Conservation (phyloP, 2,113 vertebrate genomes). For the Condylura cristata region DNA sequence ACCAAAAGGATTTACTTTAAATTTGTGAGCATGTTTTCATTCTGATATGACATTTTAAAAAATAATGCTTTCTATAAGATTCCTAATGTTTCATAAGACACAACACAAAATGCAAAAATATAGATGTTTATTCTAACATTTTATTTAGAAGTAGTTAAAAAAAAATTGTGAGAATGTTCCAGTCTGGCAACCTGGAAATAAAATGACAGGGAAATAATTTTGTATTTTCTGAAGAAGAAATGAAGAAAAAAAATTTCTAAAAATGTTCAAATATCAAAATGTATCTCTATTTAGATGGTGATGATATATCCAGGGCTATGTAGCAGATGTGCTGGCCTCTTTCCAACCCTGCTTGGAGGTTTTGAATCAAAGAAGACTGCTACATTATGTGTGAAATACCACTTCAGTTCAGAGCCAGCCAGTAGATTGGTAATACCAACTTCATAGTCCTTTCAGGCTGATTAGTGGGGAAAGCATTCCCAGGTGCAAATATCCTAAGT, state of each 20-base stretch:
- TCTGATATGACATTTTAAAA: not conserved
- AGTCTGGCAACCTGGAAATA: conserved; percentile 23
- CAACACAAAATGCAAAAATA: conserved; percentile 9
- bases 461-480: conserved; percentile 65
- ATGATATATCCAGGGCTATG: conserved; percentile 57
- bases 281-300: conserved; percentile 67
- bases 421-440: conserved; percentile 50
- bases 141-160: conserved; percentile 23
- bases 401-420: conserved; percentile 55
- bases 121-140: conserved; percentile 33
- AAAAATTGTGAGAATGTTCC: conserved; percentile 15
- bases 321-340: conserved; percentile 61
- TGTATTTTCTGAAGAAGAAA: conserved; percentile 54
- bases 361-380: conserved; percentile 52
- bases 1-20: not conserved
- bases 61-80: conserved; percentile 27
- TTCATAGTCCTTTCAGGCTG: conserved; percentile 41
- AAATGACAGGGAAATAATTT: conserved; percentile 54
- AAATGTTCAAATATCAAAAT: conserved; percentile 65
- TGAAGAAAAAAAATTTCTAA: conserved; percentile 50
- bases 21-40: not conserved
- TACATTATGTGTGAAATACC: conserved; percentile 67
- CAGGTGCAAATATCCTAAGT: conserved; percentile 54
- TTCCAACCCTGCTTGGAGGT: conserved; percentile 50
- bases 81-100: not conserved